Conservation (phyloP, 1,140 invertebrate species). For the Popillia japonica region DNA sequence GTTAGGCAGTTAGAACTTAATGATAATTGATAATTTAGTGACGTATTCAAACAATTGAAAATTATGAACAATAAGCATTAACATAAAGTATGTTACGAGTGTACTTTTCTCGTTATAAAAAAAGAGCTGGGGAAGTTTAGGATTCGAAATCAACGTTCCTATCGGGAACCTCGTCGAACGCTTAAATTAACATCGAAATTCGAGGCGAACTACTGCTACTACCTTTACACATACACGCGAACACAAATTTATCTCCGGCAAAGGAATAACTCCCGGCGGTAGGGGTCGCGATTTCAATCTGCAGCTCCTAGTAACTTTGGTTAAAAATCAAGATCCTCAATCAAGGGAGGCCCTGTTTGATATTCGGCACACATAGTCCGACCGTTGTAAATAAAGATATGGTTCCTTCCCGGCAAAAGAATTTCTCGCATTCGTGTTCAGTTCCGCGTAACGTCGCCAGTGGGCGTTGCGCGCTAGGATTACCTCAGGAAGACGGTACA, state of each 20-base stretch:
- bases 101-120: neutral
- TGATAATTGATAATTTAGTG: neutral
- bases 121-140: neutral
- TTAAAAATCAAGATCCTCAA: conserved; percentile 59
- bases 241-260: neutral
- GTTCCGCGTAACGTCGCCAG: neutral
- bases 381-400: conserved; percentile 59
- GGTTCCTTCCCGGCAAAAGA: conserved; percentile 47
- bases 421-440: conserved; percentile 30
- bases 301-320: conserved; percentile 51
- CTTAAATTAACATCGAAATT: conserved; percentile 3
- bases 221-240: neutral
- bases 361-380: conserved; percentile 51
- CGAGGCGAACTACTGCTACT: neutral
- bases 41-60: too few species aligned
- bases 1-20: too few species aligned
- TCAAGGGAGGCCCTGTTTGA: conserved; percentile 54
- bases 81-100: neutral
- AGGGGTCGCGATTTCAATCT: conserved; percentile 54
- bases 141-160: neutral
- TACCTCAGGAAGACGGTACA: conserved; percentile 16
- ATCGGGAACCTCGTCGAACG: neutral
- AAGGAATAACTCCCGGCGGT: conserved; percentile 2
- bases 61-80: neutral
- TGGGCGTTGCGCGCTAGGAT: conserved; percentile 14